Evolutionary conservation across 2,888 invertebrate genomes (phyloP), one percentile per base, ranked within the genome.

Genomic region (Lysandra bellargus): DNA sequence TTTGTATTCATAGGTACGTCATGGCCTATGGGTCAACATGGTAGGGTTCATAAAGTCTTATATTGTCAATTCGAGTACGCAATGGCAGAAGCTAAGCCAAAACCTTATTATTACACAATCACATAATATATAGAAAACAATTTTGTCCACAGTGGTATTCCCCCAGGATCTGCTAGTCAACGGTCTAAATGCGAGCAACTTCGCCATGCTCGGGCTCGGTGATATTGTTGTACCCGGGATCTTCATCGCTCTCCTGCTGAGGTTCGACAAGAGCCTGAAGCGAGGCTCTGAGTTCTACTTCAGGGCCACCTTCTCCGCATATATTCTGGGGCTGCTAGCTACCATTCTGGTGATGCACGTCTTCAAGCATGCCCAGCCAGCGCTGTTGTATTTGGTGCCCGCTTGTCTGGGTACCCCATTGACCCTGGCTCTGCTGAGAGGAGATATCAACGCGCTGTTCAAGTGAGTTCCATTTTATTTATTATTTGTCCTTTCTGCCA

Each of bases 221-320:
- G 99, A 99, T 91, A 99, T 99, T 86, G 99, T 99, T 57, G 98
- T 99, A 83, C 99, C 99, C 4, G 99, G 99, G 83, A 99, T 99
- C 88, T 99, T 99, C 92, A 99, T 99, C 78, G 99, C 99, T 0
- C 95, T 99, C 40, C 95, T 99, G 76, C 95, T 99, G 78, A 96
- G 99, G 83, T 99, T 99, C 93, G 99, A 99, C 95, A 96, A 97
- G 89, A 98, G 98, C 87, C 95, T 98, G 82, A 97, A 97, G 85
- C 87, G 98, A 30, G 97, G 97, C 88, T 96, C 96, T 1, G 96
- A 97, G 85, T 97, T 14, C 96, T 85, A 85, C 83, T 85, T 79
- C 85, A 88, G 91, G 87, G 96, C 98, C 3, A 98, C 99, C 4
- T 97, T 99, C 90, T 88, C 96, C 74, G 99, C 99, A 1, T 99